Base-by-base conservation (phyloP, 2,888 invertebrate genomes). In the Rhagophthalmus giganteus region DNA sequence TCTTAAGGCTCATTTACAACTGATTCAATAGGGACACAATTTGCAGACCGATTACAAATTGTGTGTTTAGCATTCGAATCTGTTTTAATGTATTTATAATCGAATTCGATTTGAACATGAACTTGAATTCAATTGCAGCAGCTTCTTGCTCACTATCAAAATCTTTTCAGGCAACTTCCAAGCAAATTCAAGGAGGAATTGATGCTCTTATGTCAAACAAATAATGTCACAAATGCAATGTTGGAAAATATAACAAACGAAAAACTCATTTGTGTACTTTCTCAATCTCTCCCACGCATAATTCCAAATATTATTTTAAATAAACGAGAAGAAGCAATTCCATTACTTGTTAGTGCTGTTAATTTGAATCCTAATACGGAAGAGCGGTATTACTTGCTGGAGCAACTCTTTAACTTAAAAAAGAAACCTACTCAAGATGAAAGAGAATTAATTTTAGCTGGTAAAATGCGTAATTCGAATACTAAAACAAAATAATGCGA, bases 391-490 rank as follows among this genome's bases (percentile, higher is more conserved):
- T 79, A 79, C 56, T 72, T 87, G 16, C 71, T 87, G 3, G 83
- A 85, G 57, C 78, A 84, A 40, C 72, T 87, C 27, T 86, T 88
- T 62, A 86, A 85, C 72, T 73, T 87, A 40, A 86, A 86, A 63
- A 88, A 88, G 63, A 79, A 82, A 59, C 87, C 87, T 1, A 81
- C 83, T 38, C 81, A 81, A 51, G 80, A 81, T 16, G 87, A 88
- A 68, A 75, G 87, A 65, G 77, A 75, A 57, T 72, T 77, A 59
- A 80, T 83, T 59, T 69, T 82, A 54, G 73, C 78, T 42, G 82
- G 82, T 78, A 66, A 54, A n/a, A n/a, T n/a, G n/a, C n/a, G n/a
- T n/a, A n/a, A n/a, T n/a, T n/a, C n/a, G n/a, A n/a, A n/a, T n/a
- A n/a, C n/a, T n/a, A n/a, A n/a, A n/a, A n/a, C n/a, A n/a, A n/a